Percentiles rank a stretch among this genome's conserved stretches.
These are phyloP conservation scores for Polylopha cassiicola DNA, from an alignment of 2,888 invertebrate genomes.

Conservation along the genomic window DNA sequence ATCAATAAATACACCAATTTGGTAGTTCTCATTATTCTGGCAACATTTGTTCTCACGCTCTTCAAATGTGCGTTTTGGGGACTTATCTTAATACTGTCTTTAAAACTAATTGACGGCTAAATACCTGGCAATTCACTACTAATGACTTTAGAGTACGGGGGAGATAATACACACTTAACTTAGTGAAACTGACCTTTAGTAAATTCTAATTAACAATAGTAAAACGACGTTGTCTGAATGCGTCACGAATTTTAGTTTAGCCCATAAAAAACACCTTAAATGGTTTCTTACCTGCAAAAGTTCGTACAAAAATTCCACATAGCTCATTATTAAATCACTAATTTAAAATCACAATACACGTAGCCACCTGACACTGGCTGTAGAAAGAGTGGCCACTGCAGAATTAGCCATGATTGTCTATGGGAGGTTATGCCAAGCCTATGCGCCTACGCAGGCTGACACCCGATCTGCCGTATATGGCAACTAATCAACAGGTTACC, in stretches of 20 bases:
- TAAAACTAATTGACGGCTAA: conserved; percentile 27
- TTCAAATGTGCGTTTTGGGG: too few species aligned
- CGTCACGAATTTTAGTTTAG: too few species aligned
- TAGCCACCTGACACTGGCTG: conserved; percentile 41
- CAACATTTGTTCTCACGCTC: conserved; percentile 29
- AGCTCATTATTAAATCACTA: conserved; percentile 46
- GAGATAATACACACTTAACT: not conserved
- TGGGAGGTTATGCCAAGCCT: conserved; percentile 55
- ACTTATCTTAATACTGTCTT: conserved; percentile 31
- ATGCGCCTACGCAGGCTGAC: conserved; percentile 52
- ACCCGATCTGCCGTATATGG: conserved; percentile 56
- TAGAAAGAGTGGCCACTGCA: conserved; percentile 47
- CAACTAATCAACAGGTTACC: conserved; percentile 47
- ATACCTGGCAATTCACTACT: conserved; percentile 11
- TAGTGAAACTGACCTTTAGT: too few species aligned
- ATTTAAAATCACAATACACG: conserved; percentile 29
- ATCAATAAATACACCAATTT: conserved; percentile 11
- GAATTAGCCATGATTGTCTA: conserved; percentile 48
- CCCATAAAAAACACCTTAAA: too few species aligned
- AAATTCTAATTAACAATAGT: too few species aligned
- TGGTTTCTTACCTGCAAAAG: conserved; percentile 62
- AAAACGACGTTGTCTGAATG: too few species aligned
- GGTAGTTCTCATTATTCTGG: conserved; percentile 22
- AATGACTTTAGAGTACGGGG: conserved; percentile 5
- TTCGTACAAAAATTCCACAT: conserved; percentile 64